A percentile compares a stretch with the other conserved stretches of the same genome.
Conservation (phyloP, 1,140 invertebrate species). For the Pomphorhynchus laevis region DNA sequence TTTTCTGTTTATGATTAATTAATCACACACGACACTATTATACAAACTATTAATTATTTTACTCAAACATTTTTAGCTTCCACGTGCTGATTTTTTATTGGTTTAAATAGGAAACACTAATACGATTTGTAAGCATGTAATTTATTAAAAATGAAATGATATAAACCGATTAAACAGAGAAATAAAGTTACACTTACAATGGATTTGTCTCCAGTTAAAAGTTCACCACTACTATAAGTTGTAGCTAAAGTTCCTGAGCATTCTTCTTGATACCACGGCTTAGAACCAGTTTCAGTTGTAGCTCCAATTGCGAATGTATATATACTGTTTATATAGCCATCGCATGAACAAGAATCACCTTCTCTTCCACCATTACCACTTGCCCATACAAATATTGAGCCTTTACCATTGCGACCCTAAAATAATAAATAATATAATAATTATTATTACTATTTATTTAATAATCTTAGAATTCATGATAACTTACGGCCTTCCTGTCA, state of each 20-base stretch:
- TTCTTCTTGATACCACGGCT: conserved; percentile 69
- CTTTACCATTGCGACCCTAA: conserved; percentile 54
- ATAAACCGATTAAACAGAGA: too few species aligned
- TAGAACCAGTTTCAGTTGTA: conserved; percentile 39
- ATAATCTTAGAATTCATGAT: conserved; percentile 1
- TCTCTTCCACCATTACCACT: conserved; percentile 81
- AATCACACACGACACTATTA: too few species aligned
- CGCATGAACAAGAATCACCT: conserved; percentile 85
- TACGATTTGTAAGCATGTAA: too few species aligned
- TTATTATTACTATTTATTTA: neutral
- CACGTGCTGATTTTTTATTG: too few species aligned
- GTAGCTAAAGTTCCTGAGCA: conserved; percentile 30
- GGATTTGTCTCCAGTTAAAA: neutral
- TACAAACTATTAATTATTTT: too few species aligned
- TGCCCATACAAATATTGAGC: conserved; percentile 95
- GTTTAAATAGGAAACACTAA: too few species aligned
- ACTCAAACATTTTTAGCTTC: too few species aligned
- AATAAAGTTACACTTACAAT: conserved; percentile 2
- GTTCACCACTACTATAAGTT: conserved; percentile 10
- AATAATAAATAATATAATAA: conserved; percentile 6
- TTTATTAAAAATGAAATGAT: too few species aligned
- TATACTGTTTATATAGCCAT: conserved; percentile 91
- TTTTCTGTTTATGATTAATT: too few species aligned
- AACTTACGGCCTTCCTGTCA: too few species aligned
- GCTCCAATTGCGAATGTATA: conserved; percentile 84